Percentiles rank a stretch among this genome's conserved stretches.
These are phyloP conservation scores for Lophotriccus pileatus DNA, from an alignment of 2,797 vertebrate species.

Conservation along the genomic window DNA sequence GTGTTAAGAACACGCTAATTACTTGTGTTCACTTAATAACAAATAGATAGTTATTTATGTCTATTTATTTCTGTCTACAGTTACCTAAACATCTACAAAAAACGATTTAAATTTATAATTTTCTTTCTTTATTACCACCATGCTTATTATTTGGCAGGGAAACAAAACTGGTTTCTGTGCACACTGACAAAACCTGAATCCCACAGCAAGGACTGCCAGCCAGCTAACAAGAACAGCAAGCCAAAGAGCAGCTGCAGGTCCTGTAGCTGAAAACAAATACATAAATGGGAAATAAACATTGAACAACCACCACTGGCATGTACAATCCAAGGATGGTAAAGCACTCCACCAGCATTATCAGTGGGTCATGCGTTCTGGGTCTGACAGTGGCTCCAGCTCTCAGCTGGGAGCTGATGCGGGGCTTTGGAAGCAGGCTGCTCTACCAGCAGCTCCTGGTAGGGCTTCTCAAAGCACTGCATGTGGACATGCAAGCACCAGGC, in stretches of 20 bases:
- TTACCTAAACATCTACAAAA: background rate
- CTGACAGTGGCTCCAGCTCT: rapidly evolving
- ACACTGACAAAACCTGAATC: background rate
- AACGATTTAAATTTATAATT: background rate
- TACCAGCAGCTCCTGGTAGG: background rate
- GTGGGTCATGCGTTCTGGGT: rapidly evolving
- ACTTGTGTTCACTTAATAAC: background rate
- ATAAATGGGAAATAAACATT: background rate
- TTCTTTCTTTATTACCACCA: background rate
- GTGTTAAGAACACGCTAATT: background rate
- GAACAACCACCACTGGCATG: background rate
- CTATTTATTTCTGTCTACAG: background rate
- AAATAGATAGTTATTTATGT: background rate
- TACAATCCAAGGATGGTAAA: background rate
- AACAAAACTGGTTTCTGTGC: background rate
- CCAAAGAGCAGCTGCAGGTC: constrained; percentile 25
- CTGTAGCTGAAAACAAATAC: background rate
- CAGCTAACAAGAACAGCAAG: background rate
- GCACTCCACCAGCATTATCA: background rate
- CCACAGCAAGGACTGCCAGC: background rate
- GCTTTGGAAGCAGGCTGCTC: background rate
- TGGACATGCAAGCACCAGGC: background rate
- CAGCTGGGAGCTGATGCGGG: rapidly evolving
- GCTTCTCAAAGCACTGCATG: background rate
- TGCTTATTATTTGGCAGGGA: background rate